These are phyloP conservation scores for Myotis planiceps DNA, from an alignment of 2,797 vertebrate genomes.

Conservation along the genomic window DNA sequence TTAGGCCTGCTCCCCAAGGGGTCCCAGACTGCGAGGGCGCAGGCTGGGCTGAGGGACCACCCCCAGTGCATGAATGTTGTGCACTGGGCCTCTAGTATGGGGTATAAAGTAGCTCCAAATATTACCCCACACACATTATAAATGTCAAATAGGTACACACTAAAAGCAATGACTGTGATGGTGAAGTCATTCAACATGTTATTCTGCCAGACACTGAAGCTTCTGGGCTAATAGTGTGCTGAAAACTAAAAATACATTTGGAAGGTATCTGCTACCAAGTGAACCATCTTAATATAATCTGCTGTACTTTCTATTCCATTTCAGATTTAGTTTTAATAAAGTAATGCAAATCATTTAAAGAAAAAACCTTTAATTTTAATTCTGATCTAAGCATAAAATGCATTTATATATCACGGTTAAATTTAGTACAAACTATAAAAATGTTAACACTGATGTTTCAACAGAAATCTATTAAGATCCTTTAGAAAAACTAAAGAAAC, in stretches of 20 bases:
- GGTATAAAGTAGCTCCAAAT: not conserved
- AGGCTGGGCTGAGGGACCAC: no score
- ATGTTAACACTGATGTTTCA: conserved; percentile 78
- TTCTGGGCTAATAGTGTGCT: not conserved
- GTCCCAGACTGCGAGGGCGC: no score
- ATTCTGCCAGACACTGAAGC: not conserved
- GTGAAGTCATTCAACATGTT: not conserved
- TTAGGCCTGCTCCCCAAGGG: no score
- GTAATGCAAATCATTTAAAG: conserved; percentile 62
- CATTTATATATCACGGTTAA: conserved; percentile 76
- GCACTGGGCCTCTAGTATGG: no score
- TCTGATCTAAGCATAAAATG: conserved; percentile 80
- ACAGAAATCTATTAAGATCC: conserved; percentile 75
- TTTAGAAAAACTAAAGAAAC: conserved; percentile 77
- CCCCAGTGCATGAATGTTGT: no score
- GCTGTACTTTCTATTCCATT: conserved; percentile 39
- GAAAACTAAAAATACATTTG: not conserved
- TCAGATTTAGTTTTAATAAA: conserved; percentile 72
- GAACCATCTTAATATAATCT: not conserved
- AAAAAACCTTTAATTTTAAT: conserved; percentile 81
- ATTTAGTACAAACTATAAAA: conserved; percentile 83
- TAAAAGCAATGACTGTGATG: not conserved
- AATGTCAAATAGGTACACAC: not conserved
- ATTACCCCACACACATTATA: not conserved
- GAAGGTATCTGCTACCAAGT: not conserved